Percentiles rank a stretch among this genome's conserved stretches.
These are phyloP conservation scores for Sebastes jordani DNA, from an alignment of 2,797 vertebrate genomes.

Conservation along the genomic window DNA sequence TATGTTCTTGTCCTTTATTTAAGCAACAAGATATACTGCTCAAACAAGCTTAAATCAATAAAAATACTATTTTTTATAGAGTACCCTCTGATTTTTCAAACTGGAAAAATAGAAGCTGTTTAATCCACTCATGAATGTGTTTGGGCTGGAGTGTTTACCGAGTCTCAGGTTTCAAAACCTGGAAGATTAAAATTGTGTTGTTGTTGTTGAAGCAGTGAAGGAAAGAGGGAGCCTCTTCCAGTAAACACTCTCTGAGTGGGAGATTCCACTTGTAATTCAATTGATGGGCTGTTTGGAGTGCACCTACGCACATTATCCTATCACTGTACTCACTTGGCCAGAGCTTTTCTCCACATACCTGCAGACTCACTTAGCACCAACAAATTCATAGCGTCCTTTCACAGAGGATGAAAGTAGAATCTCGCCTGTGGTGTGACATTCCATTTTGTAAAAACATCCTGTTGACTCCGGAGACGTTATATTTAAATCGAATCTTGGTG, in stretches of 20 bases:
- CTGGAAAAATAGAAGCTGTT: slow-evolving; percentile 24
- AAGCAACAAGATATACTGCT: slow-evolving; percentile 41
- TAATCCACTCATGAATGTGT: slow-evolving; percentile 34
- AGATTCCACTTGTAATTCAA: slow-evolving; percentile 72
- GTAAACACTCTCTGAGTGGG: slow-evolving; percentile 68
- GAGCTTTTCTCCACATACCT: slow-evolving; percentile 46
- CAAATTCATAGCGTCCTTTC: slow-evolving; percentile 12
- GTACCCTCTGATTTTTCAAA: slow-evolving; percentile 43
- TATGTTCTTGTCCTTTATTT: slow-evolving; percentile 35
- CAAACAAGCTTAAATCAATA: slow-evolving; percentile 49
- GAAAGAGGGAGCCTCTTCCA: slow-evolving; percentile 59
- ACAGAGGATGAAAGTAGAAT: slow-evolving; percentile 9
- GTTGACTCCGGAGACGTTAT: slow-evolving; percentile 14
- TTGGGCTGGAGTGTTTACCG: slow-evolving; percentile 51
- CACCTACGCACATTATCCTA: slow-evolving; percentile 62
- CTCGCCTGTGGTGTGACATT: slow-evolving; percentile 33
- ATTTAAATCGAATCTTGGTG: slow-evolving; percentile 1
- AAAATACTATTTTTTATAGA: slow-evolving; percentile 63
- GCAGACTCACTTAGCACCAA: slow-evolving; percentile 46
- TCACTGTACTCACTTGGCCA: slow-evolving; percentile 33
- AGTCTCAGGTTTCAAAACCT: slow-evolving; percentile 57
- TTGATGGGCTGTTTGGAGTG: slow-evolving; percentile 67
- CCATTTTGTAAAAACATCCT: slow-evolving; percentile 55
- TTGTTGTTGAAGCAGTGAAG: slow-evolving; percentile 42
- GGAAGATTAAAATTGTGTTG: slow-evolving; percentile 31